Base-by-base conservation (phyloP, 2,113 vertebrate species). In the Campylomormyrus numenius region DNA sequence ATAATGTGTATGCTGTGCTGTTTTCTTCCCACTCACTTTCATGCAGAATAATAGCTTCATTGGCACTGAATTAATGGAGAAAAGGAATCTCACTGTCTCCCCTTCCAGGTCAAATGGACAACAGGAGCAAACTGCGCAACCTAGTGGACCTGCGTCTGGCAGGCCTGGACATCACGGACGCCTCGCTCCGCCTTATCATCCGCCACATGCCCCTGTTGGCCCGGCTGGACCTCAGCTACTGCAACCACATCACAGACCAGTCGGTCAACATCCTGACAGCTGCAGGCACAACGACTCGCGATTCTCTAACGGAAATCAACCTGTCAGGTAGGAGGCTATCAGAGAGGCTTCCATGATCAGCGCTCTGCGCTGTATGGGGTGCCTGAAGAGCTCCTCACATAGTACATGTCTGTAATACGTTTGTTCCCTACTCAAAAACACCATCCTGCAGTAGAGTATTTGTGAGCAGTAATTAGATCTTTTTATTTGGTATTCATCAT, bases 181-280 rank as follows among this genome's bases (percentile, higher is more conserved):
- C 96, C 0, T 97, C 98, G 2, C 94, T 99, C 92, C 96, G 96
- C 87, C 96, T 99, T 48, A 97, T 99, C 94, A 98, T 98, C 88
- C 95, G 96, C 74, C 97, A 99, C 95, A 97, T 99, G 98, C 98
- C 98, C 13, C 94, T 96, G 90, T 94, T 99, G 52, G 96, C 97
- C 93, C 97, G 96, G 92, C 96, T 99, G 91, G 97, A 99, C 90
- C 97, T 99, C 88, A 99, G 98, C 95, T 99, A 98, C 97, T 99
- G 98, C 95, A 99, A 99, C 92, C 98, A 99, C 0, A 96, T 99
- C 91, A 98, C 97, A 0, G 98, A 99, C 94, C 98, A 99, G 96
- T 98, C 98, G 1, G 97, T 99, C 90, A 99, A 99, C 96, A 96
- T 98, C 94, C 96, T 99, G 93, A 99, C 98, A 0, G 97, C 98